Conservation (phyloP, 2,888 invertebrate species). For the Daptonema setosum region DNA sequence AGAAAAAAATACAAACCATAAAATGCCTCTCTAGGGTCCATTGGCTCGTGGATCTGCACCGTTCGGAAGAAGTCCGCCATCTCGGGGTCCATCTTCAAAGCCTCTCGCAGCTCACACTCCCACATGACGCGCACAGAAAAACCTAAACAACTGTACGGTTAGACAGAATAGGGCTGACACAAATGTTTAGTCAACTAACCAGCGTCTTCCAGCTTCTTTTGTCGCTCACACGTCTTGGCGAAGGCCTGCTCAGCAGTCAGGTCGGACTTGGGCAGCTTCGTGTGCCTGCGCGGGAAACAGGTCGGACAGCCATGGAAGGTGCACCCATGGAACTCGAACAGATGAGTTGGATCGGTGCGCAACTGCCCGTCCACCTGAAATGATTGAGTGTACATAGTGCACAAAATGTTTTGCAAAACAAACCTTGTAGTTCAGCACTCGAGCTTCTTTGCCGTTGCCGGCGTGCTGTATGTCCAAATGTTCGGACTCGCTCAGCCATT, state of each 20-base stretch:
- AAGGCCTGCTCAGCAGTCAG: not conserved
- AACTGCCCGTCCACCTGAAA: constrained; percentile 11
- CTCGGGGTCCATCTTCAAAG: not conserved
- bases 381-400: too few species aligned
- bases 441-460: too few species aligned
- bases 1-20: too few species aligned
- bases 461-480: too few species aligned
- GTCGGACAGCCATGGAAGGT: not conserved
- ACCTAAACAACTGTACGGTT: too few species aligned
- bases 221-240: not conserved
- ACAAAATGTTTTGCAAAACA: too few species aligned
- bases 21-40: not conserved
- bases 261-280: not conserved
- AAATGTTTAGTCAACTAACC: too few species aligned
- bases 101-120: not conserved
- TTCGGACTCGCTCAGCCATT: too few species aligned
- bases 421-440: too few species aligned
- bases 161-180: too few species aligned
- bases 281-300: not conserved
- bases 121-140: not conserved
- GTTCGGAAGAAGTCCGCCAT: not conserved
- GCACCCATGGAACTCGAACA: constrained; percentile 4
- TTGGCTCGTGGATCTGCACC: not conserved
- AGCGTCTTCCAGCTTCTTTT: not conserved
- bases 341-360: not conserved